Conservation (phyloP, 2,888 invertebrate genomes). For the Hemaris fuciformis region DNA sequence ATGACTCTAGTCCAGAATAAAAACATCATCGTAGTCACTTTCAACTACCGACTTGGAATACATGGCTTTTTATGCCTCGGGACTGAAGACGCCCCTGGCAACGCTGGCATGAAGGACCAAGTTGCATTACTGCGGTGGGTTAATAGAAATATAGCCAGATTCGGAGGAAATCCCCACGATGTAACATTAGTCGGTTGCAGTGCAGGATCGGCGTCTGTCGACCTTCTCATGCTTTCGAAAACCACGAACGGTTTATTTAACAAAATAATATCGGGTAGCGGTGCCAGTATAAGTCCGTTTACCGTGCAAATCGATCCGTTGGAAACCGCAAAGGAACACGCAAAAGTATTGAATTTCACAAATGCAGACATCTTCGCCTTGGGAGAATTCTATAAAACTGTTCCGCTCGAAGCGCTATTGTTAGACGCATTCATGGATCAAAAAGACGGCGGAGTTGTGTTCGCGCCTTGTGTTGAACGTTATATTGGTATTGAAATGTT, state of each 20-base stretch:
- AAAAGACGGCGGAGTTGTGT: constrained; percentile 24
- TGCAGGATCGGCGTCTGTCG: constrained; percentile 52
- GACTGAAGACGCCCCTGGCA: constrained; percentile 53
- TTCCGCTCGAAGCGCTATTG: constrained; percentile 35
- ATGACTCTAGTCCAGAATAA: constrained; percentile 38
- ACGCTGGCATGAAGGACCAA: constrained; percentile 65
- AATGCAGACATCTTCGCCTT: constrained; percentile 41
- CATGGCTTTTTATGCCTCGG: constrained; percentile 59
- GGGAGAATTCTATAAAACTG: constrained; percentile 50
- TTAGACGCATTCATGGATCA: constrained; percentile 17
- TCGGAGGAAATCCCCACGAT: constrained; percentile 59
- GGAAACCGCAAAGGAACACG: constrained; percentile 46
- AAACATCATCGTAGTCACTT: constrained; percentile 46
- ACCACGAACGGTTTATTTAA: constrained; percentile 48
- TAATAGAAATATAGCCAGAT: constrained; percentile 49
- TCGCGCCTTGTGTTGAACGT: constrained; percentile 35
- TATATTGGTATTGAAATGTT: constrained; percentile 33
- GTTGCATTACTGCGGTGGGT: constrained; percentile 54
- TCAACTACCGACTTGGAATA: constrained; percentile 53
- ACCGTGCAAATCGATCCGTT: constrained; percentile 49
- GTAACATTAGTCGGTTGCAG: constrained; percentile 54
- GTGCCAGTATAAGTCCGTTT: constrained; percentile 36
- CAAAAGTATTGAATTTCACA: constrained; percentile 37
- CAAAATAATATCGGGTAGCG: constrained; percentile 55
- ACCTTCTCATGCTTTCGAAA: constrained; percentile 50